Evolutionary conservation across 2,797 vertebrate species (phyloP), one percentile per base, ranked within the genome.

Genomic region (Gambelia wislizenii): DNA sequence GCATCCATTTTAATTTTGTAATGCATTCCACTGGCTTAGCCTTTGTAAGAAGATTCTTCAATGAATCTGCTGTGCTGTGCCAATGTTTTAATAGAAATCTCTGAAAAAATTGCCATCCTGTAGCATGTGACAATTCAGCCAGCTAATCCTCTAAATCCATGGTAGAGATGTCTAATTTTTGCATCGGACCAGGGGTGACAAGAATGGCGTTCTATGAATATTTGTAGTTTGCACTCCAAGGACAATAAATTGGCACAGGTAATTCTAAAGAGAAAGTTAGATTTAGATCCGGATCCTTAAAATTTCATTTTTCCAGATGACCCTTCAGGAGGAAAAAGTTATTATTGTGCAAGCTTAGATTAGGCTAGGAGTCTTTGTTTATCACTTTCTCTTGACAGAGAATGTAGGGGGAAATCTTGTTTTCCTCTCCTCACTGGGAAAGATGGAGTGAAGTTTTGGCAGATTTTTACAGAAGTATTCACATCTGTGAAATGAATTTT

Each of bases 71-170:
- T 39, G 18, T 39, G 9, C 77, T 22, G 67, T 92, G 90, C 94
- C 89, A 83, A 87, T 91, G 78, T 91, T 91, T 86, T 89, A 91
- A 95, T 87, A 87, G 85, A 85, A 87, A 54, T 82, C 91, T 92
- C 87, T 89, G 80, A 91, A 6, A 87, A 86, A 61, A 82, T 52
- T n/a, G 47, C 39, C 72, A 39, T 74, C 69, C 56, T 18, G 52
- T 39, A 69, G 47, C 47, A 54, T 47, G 76, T 76, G 47, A 75
- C 42, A 44, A 82, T 22, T 76, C 83, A 81, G 72, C 59, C 70
- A 49, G n/a, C 54, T 89, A 89, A 89, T 85, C 83, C 70, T 49
- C 77, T 64, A 85, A 81, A 82, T 52, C 42, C 77, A 83, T 25
- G 54, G 69, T 16, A 42, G 84, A 75, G 6, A 44, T 6, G 77